A percentile compares a stretch with the other conserved stretches of the same genome.
These are phyloP conservation scores for Sarotherodon lohbergeri DNA, from an alignment of 2,113 vertebrate species.

Conservation along the genomic window DNA sequence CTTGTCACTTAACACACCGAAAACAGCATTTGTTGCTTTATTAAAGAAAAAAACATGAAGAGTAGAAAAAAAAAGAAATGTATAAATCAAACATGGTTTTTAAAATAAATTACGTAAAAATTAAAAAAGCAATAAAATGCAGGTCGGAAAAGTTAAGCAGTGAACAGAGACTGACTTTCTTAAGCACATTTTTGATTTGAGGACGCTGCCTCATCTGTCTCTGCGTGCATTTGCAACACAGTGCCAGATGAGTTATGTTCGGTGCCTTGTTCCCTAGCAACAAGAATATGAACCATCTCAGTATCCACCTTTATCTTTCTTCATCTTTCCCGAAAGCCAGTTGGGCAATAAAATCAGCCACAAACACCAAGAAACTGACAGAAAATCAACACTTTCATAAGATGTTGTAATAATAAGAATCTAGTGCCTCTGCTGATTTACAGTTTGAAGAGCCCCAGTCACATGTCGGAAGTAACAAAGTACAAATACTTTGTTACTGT, in stretches of 20 bases:
- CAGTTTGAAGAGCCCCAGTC: neutral
- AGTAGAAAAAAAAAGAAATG: neutral
- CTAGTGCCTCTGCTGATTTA: accelerated
- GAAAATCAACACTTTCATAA: neutral
- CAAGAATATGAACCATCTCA: neutral
- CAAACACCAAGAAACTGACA: neutral
- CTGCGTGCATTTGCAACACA: accelerated
- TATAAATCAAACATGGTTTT: neutral
- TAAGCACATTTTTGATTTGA: neutral
- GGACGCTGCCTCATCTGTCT: neutral
- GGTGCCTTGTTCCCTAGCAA: neutral
- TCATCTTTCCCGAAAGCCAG: accelerated
- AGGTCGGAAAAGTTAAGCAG: neutral
- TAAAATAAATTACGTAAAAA: accelerated
- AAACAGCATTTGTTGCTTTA: neutral
- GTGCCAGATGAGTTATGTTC: neutral
- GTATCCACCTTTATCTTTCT: neutral
- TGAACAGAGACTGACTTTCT: neutral
- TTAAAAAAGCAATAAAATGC: accelerated
- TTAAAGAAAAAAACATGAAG: neutral
- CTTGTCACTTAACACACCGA: accelerated
- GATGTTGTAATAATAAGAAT: neutral
- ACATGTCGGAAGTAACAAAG: neutral
- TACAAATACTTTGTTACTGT: neutral
- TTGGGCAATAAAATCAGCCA: neutral